Base-by-base conservation (phyloP, 2,113 vertebrate species). In the Morone chrysops region DNA sequence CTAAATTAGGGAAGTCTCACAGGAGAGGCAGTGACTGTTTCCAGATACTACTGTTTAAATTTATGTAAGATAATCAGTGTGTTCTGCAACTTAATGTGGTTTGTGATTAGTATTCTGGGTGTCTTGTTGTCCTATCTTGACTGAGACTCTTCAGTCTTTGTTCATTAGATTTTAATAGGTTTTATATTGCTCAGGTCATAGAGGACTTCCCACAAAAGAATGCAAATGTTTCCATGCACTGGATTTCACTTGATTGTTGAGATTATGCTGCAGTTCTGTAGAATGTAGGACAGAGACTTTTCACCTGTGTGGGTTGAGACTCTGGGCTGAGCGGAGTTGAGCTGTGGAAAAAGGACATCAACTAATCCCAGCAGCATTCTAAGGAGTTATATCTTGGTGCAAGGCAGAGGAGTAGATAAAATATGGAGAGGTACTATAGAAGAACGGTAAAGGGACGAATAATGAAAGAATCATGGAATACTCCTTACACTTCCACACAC, bases 141-240 rank as follows among this genome's bases (percentile, higher is more conserved):
- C 65, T 81, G 43, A 84, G 82, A 36, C 74, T 40, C 66, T 83
- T 87, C 91, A 81, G 72, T 87, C 80, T 83, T 57, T 62, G 79
- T 62, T 90, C 84, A 85, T 92, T 90, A 83, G 51, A 87, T 83
- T 82, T 86, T 83, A 89, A 91, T 90, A 59, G 72, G 45, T 85
- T 89, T 75, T 86, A 50, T 89, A 78, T 87, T 59, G 62, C 61
- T 81, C 14, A 13, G 72, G 76, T 84, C 87, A 75, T 56, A 51
- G 62, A 91, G 80, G 90, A 79, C 85, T 79, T 70, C 47, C 68
- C 63, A 70, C 73, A 75, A 76, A 90, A 72, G 65, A 86, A 75
- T 87, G 61, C 63, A 20, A 45, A 62, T 81, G 70, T 73, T 80
- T 59, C 48, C 22, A 63, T 53, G 56, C 48, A 2, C 59, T 81